Base-by-base conservation (phyloP, 2,113 vertebrate species). In the Saguinus midas region DNA sequence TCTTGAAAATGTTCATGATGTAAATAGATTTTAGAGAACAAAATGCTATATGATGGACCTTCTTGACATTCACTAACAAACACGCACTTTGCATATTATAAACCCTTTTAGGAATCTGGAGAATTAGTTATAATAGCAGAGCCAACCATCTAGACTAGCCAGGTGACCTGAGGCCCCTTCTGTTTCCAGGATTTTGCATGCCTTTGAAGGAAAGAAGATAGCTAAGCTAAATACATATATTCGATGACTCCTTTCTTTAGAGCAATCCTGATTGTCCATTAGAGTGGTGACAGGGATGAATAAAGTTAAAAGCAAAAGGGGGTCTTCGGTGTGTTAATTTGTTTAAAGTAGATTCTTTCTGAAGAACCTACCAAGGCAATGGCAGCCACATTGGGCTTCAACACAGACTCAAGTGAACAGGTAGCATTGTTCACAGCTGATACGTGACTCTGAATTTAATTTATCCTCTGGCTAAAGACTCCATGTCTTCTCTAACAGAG, bases 401-500 rank as follows among this genome's bases (percentile, higher is more conserved):
- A 76, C 50, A 50, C 37, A 90, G 43, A 93, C 21, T 32, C 91
- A 55, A 87, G 55, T 0, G n/a, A 70, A 78, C 93, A 94, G 81
- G 93, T 90, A 94, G 45, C 90, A 37, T 48, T 96, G 32, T 29
- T 61, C 43, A 70, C 27, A 86, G 48, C 40, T 82, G 85, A 86
- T 83, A 96, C 95, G 45, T 94, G 84, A 95, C 25, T 55, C 2
- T 48, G 18, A 23, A 76, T 81, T 85, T 70, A 70, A 95, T 57
- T 96, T 87, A 90, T 70, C 61, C 80, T 92, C 12, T 87, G 76
- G 83, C 29, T 95, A 58, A 75, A n/a, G n/a, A 43, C 68, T 50
- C 16, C 0, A 27, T 12, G 61, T 50, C 37, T 82, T 78, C 1
- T 48, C 14, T 37, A 45, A 95, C 75, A 91, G 48, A 83, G 25